phyloP scores from a whole-genome alignment of 2,797 vertebrate species.

The Megaceryle alcyon region DNA sequence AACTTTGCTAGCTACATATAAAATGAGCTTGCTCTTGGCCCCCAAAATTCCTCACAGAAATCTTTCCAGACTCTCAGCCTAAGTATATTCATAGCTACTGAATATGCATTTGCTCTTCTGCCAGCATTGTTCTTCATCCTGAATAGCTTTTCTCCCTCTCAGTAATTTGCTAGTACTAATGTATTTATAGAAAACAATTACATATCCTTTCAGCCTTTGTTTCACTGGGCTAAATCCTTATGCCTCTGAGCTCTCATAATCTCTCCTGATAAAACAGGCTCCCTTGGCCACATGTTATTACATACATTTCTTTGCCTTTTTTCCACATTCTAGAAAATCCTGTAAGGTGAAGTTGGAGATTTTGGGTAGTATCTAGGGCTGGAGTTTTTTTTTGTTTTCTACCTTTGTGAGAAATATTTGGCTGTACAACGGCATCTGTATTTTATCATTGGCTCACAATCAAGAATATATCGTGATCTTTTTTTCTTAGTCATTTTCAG shows the following conservation, averaged over 20 bases:
- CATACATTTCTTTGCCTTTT: neutral
- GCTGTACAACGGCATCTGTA: neutral
- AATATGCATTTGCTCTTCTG: neutral
- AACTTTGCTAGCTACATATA: neutral
- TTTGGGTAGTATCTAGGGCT: rapidly evolving
- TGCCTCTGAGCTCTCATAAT: neutral
- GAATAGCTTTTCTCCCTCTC: neutral
- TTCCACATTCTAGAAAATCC: neutral
- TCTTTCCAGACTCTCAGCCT: neutral
- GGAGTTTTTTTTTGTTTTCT: rapidly evolving
- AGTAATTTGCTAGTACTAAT: neutral
- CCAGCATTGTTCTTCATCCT: neutral
- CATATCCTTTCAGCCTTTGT: neutral
- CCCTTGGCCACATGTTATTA: neutral
- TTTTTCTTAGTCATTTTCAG: neutral
- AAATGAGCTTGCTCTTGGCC: neutral
- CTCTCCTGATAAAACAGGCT: neutral
- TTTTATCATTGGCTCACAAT: neutral
- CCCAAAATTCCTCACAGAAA: neutral
- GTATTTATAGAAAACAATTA: conserved; percentile 37
- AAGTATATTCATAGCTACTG: neutral
- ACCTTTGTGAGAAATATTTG: neutral
- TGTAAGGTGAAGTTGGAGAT: rapidly evolving
- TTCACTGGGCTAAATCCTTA: neutral
- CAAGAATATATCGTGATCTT: neutral